Evolutionary conservation across 2,888 invertebrate genomes (phyloP), one percentile per base, ranked within the genome.

Genomic region (Tortricodes alternella): DNA sequence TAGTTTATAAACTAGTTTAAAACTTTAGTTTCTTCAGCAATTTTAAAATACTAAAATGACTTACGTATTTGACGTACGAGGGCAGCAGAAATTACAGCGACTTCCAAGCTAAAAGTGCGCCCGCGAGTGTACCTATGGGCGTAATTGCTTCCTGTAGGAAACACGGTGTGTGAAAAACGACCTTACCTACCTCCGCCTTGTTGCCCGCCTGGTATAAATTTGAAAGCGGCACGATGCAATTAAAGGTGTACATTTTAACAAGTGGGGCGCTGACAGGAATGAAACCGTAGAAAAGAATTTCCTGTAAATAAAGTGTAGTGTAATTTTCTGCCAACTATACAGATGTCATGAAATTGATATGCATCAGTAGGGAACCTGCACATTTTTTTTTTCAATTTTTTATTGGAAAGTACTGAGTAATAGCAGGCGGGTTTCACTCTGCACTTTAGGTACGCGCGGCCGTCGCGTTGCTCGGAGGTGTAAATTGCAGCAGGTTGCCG

Each of bases 91-190:
- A 73, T 72, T 71, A 69, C 49, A 57, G 59, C 75, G 73, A 72
- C 66, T 64, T 74, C 68, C 63, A 69, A 71, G 73, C 69, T 76
- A 67, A 75, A 78, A 77, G 74, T 71, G 67, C 55, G 34, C 49
- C 4, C 16, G 35, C 29, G 38, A 37, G 43, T 32, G 56, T 56
- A 15, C n/a, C n/a, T 41, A 57, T 34, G 52, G 59, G 53, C 62
- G 65, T 72, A 72, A 72, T 72, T 71, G 67, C 70, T 70, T 71
- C 83, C 85, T 78, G 74, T 71, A 76, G 76, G 74, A 73, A 80
- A 74, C 71, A 66, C 71, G 73, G 71, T 75, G 78, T 76, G 78
- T 80, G 77, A 78, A 80, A 78, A 77, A 78, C 71, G 66, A 68
- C 66, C 64, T 57, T 34, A 29, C 18, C 71, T 64, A 68, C 65